Base-by-base conservation (phyloP, 2,113 vertebrate genomes). In the Eupsittula cactorum region DNA sequence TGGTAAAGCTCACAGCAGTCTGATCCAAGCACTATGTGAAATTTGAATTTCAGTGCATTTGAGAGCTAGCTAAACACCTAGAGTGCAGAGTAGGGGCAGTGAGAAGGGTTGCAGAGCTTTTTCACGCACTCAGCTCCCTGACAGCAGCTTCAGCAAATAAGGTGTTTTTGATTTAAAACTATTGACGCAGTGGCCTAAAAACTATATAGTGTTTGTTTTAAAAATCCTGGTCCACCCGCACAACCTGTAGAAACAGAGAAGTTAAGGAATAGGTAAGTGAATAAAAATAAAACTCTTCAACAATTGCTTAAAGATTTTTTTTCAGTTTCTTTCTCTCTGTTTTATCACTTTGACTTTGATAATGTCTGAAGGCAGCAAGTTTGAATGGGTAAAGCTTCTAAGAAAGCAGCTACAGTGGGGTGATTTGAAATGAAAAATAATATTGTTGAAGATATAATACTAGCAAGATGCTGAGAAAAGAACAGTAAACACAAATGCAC, bases 21-120 rank as follows among this genome's bases (percentile, higher is more conserved):
- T 82, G n/a, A 70, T 28, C 8, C 39, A 55, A 76, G 9, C 2
- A 76, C 10, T 29, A 44, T 2, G 3, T 70, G 53, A 44, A 80
- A 65, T 15, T 16, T 79, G 10, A 44, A 75, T 65, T 90, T 86
- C 10, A 69, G 53, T 19, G 47, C 9, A 31, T 71, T 6, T 64
- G 23, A 59, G 23, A 78, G 17, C 9, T 42, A 57, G 10, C 16
- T 81, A 69, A 78, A 78, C 37, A 89, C 4, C 3, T 41, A 9
- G 33, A 69, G 2, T 6, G 21, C 10, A 35, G n/a, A 74, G 28
- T 41, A 0, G 1, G 15, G 11, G 10, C 39, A 62, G 16, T 62
- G 28, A 67, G 63, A 67, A 3, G 9, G 4, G 4, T 27, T 65
- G 14, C 25, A 90, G 29, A 70, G 13, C 5, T 4, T 82, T 82